Conservation (phyloP, 1,140 invertebrate genomes). For the Physella acuta region DNA sequence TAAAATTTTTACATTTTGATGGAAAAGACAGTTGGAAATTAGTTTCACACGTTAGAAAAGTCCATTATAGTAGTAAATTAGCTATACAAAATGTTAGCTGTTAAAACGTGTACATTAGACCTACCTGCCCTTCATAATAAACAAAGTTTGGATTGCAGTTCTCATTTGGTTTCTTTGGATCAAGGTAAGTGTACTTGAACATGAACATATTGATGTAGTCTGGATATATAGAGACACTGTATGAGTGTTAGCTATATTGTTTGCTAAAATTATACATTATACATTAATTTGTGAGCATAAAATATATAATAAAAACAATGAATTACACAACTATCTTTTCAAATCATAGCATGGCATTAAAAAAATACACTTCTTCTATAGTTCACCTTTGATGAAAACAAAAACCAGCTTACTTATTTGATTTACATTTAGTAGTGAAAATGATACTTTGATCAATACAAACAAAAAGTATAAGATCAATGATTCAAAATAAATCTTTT, state of each 20-base stretch:
- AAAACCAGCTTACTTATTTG: not conserved
- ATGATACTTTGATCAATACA: not conserved
- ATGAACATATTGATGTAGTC: constrained; percentile 59
- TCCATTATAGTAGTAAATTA: no score
- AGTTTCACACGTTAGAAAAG: no score
- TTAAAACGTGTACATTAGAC: no score
- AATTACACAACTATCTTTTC: not conserved
- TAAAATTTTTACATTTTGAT: no score
- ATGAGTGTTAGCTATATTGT: not conserved
- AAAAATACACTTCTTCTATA: not conserved
- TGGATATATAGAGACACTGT: constrained; percentile 29
- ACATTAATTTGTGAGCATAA: not conserved
- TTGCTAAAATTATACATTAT: not conserved
- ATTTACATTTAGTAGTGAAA: not conserved
- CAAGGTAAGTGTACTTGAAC: constrained; percentile 37
- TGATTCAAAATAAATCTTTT: no score
- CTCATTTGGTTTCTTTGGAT: not conserved
- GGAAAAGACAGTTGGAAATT: no score
- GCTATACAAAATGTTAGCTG: no score
- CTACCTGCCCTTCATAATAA: constrained; percentile 44
- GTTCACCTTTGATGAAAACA: not conserved
- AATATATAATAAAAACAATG: not conserved
- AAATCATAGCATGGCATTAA: not conserved
- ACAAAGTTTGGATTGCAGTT: constrained; percentile 31
- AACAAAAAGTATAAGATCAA: no score